phyloP scores from a whole-genome alignment of 2,888 invertebrate genomes.

The Lithophane socia region DNA sequence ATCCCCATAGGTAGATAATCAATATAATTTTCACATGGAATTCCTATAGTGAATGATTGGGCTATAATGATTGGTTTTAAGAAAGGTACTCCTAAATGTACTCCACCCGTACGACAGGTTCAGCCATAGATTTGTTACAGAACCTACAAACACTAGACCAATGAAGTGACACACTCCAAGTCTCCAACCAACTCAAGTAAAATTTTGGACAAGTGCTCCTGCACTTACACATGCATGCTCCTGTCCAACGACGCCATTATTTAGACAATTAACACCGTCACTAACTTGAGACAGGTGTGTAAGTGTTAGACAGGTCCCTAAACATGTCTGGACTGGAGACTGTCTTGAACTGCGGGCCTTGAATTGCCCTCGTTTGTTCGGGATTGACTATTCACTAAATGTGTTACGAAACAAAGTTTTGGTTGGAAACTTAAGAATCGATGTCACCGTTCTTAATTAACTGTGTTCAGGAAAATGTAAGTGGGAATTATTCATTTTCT shows the following conservation, averaged over 20 bases:
- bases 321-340: slow-evolving; percentile 64
- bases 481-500: neutral
- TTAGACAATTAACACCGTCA: slow-evolving; percentile 80
- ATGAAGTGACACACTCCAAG: neutral
- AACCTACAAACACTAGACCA: neutral
- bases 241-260: slow-evolving; percentile 79
- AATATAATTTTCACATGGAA: no score
- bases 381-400: neutral
- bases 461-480: neutral
- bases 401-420: slow-evolving; percentile 16
- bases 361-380: slow-evolving; percentile 38
- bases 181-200: slow-evolving; percentile 18
- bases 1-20: no score
- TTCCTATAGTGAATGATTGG: no score
- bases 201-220: slow-evolving; percentile 26
- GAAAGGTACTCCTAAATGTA: neutral
- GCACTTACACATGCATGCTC: slow-evolving; percentile 52
- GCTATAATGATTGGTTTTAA: no score
- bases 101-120: neutral
- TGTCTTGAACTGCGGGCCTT: slow-evolving; percentile 59
- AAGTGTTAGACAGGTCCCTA: slow-evolving; percentile 63
- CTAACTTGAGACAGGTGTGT: slow-evolving; percentile 78
- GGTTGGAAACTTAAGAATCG: neutral
- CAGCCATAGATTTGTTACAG: neutral
- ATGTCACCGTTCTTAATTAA: neutral